Evolutionary conservation across 2,113 vertebrate genomes (phyloP), one percentile per base, ranked within the genome.

Genomic region (Osmerus eperlanus): DNA sequence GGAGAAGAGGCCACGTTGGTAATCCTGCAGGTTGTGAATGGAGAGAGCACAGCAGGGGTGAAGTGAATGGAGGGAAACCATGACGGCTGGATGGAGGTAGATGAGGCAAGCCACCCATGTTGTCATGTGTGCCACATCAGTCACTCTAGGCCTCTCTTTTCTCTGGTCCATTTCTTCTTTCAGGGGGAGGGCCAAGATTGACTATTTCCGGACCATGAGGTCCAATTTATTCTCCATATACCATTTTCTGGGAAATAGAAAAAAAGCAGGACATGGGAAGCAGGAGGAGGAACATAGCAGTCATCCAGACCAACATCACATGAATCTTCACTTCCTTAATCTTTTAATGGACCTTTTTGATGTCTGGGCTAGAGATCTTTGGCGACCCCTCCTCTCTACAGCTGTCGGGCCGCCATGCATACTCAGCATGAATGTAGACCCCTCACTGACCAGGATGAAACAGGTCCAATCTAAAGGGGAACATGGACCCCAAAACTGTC

Each of bases 331-430:
- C 78, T 80, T 79, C 72, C 78, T 68, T 73, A 59, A 78, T 68
- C 52, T 59, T 79, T 79, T 61, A 65, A 72, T 71, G 77, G 80
- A 71, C 32, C 65, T 72, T 73, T 87, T 88, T 85, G 82, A 88
- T 82, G 84, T 85, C 70, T 76, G 70, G 59, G 66, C 78, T 59
- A 70, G 65, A 66, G 75, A 71, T 67, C 70, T 79, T 78, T 51
- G 14, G 84, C 81, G 79, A 79, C 76, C 77, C 73, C 68, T 73
- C 32, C 32, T 68, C 56, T 12, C 66, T 72, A 55, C 79, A 87
- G 83, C 75, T 84, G 77, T 41, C 73, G 25, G 67, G 59, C 63
- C 63, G 54, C 66, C 73, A 64, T 65, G 68, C 23, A 58, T 78
- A 66, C 63, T 55, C 74, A 70, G 41, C 73, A 71, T 70, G 63